These are phyloP conservation scores for Athene cunicularia DNA, from an alignment of 2,113 vertebrate species.

Conservation along the genomic window DNA sequence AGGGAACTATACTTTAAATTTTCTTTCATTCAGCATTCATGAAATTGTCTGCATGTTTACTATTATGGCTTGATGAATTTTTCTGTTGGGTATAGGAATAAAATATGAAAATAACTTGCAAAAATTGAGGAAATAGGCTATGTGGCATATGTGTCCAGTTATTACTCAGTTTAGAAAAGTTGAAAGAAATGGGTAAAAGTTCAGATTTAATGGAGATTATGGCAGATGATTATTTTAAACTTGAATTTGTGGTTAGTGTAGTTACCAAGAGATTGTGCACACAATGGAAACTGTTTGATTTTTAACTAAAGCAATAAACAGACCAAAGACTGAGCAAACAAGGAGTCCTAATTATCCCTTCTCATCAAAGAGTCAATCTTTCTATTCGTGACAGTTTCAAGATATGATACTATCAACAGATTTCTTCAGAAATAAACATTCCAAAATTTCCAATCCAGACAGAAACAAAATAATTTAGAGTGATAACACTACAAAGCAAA, in stretches of 20 bases:
- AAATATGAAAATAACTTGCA: not conserved
- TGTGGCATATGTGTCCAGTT: not conserved
- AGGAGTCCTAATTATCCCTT: not conserved
- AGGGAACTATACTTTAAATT: not conserved
- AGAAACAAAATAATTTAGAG: not conserved
- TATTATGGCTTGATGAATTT: not conserved
- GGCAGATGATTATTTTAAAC: not conserved
- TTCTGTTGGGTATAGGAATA: not conserved
- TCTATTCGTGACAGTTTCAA: not conserved
- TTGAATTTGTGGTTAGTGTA: not conserved
- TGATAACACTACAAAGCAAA: not conserved
- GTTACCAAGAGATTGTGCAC: not conserved
- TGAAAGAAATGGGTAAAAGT: not conserved
- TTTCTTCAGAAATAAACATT: constrained; percentile 7
- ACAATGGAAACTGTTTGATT: not conserved
- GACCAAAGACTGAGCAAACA: constrained; percentile 9
- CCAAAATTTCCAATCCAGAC: not conserved
- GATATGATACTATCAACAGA: not conserved
- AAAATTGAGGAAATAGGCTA: not conserved
- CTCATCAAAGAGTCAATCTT: not conserved
- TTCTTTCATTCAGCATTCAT: not conserved
- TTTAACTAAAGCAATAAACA: not conserved
- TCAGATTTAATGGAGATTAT: not conserved
- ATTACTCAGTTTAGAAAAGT: not conserved
- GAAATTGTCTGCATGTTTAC: not conserved